These are phyloP conservation scores for Peromyscus melanophrys DNA, from an alignment of 2,797 vertebrate species.

Conservation along the genomic window DNA sequence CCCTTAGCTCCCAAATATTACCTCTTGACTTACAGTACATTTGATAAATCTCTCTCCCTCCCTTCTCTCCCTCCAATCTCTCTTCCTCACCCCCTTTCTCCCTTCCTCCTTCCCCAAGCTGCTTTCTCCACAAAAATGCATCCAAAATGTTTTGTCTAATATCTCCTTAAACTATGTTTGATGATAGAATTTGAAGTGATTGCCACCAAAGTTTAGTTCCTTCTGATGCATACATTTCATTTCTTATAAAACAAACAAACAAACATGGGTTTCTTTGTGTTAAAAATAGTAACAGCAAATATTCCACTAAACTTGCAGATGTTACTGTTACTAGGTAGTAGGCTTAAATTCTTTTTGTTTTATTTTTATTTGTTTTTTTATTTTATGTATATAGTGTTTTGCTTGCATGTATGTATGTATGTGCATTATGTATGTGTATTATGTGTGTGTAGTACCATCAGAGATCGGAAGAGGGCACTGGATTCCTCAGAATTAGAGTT, in stretches of 20 bases:
- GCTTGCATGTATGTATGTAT: neutral
- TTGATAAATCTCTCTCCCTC: neutral
- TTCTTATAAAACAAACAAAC: slow-evolving; percentile 35
- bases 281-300: slow-evolving; percentile 43
- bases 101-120: neutral
- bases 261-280: neutral
- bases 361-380: neutral
- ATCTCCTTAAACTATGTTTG: neutral
- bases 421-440: no score
- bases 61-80: neutral
- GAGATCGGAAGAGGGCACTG: neutral
- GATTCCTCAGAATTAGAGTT: neutral
- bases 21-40: neutral
- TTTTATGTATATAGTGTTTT: neutral
- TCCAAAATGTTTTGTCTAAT: neutral
- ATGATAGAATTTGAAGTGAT: slow-evolving; percentile 3
- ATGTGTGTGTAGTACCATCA: neutral
- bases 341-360: neutral
- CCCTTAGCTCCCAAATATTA: neutral
- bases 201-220: neutral
- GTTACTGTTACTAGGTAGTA: neutral
- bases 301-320: neutral
- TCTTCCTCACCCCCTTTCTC: neutral
- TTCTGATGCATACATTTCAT: neutral
- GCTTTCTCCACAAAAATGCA: neutral